phyloP scores from a whole-genome alignment of 2,113 vertebrate genomes.

The Triplophysa dalaica region DNA sequence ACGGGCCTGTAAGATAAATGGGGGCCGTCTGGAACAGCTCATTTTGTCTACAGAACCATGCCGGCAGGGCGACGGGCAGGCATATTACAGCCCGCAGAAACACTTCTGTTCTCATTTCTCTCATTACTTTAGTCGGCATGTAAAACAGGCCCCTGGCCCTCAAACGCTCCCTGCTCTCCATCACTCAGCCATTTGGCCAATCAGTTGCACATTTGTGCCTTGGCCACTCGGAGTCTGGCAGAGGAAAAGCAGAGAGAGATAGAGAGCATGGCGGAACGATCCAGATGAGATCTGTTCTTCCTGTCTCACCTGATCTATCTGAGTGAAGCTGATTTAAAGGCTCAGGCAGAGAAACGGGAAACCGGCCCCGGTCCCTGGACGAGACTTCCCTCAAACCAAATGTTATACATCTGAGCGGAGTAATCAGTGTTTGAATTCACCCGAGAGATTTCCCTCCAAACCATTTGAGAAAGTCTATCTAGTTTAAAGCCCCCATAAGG shows the following conservation, averaged over 20 bases:
- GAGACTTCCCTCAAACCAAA: conserved; percentile 7
- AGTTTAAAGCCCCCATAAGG: conserved; percentile 8
- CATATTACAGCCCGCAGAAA: conserved; percentile 43
- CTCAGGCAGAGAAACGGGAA: conserved; percentile 9
- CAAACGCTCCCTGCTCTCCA: conserved; percentile 33
- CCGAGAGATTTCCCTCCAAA: neutral
- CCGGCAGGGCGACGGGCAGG: conserved; percentile 38
- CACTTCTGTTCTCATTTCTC: conserved; percentile 52
- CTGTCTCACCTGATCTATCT: conserved; percentile 39
- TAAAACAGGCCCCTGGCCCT: conserved; percentile 45
- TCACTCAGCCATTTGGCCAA: conserved; percentile 47
- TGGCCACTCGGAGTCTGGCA: conserved; percentile 27
- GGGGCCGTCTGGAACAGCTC: conserved; percentile 48
- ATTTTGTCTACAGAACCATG: conserved; percentile 43
- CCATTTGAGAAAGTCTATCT: conserved; percentile 22
- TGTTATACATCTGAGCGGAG: neutral
- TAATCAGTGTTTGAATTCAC: conserved; percentile 25
- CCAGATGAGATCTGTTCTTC: conserved; percentile 19
- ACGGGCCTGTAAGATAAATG: conserved; percentile 47
- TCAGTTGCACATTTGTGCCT: conserved; percentile 36
- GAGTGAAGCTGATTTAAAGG: conserved; percentile 40
- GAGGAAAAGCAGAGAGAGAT: neutral
- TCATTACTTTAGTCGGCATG: conserved; percentile 43
- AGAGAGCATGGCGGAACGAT: conserved; percentile 5
- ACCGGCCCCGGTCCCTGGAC: neutral